phyloP scores from a whole-genome alignment of 2,113 vertebrate species.

The Podilymbus podiceps region DNA sequence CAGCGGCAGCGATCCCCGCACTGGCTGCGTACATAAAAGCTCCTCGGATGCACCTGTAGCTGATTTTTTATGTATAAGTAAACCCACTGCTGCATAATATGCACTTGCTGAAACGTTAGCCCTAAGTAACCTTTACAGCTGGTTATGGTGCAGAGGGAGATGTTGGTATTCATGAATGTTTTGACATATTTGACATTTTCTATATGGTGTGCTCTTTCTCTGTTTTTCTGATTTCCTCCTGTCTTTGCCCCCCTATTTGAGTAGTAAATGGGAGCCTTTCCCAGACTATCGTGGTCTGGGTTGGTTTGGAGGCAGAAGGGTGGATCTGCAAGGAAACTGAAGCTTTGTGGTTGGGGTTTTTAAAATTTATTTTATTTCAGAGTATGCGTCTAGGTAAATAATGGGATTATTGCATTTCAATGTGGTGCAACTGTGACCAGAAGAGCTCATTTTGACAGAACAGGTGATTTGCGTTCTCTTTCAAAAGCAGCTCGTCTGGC shows the following conservation, averaged over 20 bases:
- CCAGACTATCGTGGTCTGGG: background rate
- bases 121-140: conserved; percentile 77
- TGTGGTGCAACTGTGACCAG: background rate
- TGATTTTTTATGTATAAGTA: conserved; percentile 66
- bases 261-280: background rate
- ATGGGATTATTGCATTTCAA: background rate
- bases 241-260: background rate
- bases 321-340: background rate
- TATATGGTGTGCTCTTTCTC: conserved; percentile 61
- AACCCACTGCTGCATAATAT: conserved; percentile 63
- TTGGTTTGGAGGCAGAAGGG: background rate
- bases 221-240: conserved; percentile 13
- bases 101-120: conserved; percentile 70
- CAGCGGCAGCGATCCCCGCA: background rate
- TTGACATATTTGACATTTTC: conserved; percentile 82
- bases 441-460: background rate
- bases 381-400: background rate
- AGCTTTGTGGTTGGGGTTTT: background rate
- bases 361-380: background rate
- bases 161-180: conserved; percentile 78
- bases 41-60: conserved; percentile 37
- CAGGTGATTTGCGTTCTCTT: background rate
- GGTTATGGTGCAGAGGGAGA: conserved; percentile 70
- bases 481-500: background rate
- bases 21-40: background rate